Evolutionary conservation across 2,113 vertebrate species (phyloP).

Genomic region (Gulo gulo): DNA sequence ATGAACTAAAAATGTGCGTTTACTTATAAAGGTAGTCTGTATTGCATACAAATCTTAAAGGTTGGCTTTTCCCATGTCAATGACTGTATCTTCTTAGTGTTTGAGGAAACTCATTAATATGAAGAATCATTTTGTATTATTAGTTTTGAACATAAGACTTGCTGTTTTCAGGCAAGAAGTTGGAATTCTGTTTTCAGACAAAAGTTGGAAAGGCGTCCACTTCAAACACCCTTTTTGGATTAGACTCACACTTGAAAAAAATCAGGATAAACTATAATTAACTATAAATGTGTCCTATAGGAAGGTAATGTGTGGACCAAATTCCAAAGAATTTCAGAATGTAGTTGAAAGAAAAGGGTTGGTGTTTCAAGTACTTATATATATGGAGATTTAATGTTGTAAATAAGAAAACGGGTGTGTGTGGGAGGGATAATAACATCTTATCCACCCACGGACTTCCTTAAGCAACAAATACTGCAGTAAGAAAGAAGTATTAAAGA

Average conservation of each 20-base stretch:
- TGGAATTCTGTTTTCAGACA: background rate
- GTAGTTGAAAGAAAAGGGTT: background rate
- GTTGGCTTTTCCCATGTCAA: background rate
- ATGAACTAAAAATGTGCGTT: background rate
- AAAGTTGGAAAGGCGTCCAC: background rate
- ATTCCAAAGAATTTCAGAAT: constrained; percentile 31
- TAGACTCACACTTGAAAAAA: background rate
- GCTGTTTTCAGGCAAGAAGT: background rate
- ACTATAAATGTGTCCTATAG: background rate
- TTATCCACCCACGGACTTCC: constrained; percentile 61
- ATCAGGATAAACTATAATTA: background rate
- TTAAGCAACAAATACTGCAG: constrained; percentile 63
- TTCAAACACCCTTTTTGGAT: background rate
- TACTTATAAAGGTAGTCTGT: background rate
- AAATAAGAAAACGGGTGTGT: constrained; percentile 63
- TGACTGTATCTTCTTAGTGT: background rate
- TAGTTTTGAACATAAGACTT: background rate
- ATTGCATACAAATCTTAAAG: background rate
- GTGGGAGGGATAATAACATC: constrained; percentile 69
- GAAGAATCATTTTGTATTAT: background rate
- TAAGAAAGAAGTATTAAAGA: constrained; percentile 35
- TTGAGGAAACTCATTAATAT: background rate
- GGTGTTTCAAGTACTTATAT: background rate
- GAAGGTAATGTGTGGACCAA: background rate
- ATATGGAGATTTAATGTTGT: constrained; percentile 45